Evolutionary conservation across 2,113 vertebrate species (phyloP).

Genomic region (Bungarus multicinctus): DNA sequence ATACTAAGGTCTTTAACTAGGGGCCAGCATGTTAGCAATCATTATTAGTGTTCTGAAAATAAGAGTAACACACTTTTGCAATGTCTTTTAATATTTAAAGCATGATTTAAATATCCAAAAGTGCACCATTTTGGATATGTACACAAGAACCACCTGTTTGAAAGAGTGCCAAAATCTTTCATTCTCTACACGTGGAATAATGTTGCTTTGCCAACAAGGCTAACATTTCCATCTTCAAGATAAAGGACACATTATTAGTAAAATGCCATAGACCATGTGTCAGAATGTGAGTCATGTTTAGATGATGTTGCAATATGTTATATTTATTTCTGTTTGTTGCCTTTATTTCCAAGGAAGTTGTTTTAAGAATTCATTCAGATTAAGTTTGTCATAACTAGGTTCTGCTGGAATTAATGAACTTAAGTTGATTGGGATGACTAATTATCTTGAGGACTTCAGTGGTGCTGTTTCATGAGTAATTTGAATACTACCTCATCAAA

Average conservation of each 20-base stretch:
- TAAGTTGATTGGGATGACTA: not conserved
- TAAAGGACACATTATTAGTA: not conserved
- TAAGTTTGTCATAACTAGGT: not conserved
- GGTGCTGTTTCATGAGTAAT: not conserved
- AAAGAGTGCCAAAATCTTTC: not conserved
- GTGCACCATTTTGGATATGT: not conserved
- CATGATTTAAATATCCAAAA: not conserved
- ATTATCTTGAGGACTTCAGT: not conserved
- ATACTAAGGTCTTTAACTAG: not conserved
- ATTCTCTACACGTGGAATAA: not conserved
- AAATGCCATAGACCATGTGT: not conserved
- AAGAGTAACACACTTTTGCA: not conserved
- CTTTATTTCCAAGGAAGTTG: not conserved
- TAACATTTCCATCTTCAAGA: not conserved
- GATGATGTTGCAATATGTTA: not conserved
- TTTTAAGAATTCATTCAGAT: not conserved
- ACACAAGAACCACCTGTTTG: not conserved
- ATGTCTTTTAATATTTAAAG: not conserved
- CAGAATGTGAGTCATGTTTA: not conserved
- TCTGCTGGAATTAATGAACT: not conserved
- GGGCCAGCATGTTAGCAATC: not conserved
- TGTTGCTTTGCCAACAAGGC: not conserved
- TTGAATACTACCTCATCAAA: not conserved
- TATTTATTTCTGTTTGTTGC: not conserved
- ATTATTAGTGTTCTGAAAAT: not conserved